These are phyloP conservation scores for Epizoanthus stellaris DNA, from an alignment of 92 coral and sea anemone genomes.

Conservation along the genomic window DNA sequence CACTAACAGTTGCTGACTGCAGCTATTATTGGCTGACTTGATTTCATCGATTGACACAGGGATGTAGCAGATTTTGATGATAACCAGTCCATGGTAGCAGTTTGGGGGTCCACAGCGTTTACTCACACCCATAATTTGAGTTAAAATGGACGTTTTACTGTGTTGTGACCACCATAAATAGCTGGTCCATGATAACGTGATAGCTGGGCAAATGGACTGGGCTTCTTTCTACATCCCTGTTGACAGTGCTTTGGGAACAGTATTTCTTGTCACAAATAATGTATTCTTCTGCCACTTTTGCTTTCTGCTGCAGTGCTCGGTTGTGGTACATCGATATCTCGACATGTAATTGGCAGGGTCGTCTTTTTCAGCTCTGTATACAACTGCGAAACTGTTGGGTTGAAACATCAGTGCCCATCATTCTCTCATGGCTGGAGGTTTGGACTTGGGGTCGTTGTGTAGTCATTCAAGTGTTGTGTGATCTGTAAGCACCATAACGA, in stretches of 20 bases:
- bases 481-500: conserved; percentile 53
- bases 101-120: too few species aligned
- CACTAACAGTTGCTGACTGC: too few species aligned
- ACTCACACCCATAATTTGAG: too few species aligned
- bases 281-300: conserved; percentile 64
- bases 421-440: conserved; percentile 47
- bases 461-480: conserved; percentile 66
- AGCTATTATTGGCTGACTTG: too few species aligned
- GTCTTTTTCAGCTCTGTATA: conserved; percentile 37
- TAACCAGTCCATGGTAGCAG: too few species aligned
- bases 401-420: conserved; percentile 60
- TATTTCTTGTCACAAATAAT: background rate
- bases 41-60: too few species aligned
- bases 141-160: too few species aligned
- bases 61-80: too few species aligned
- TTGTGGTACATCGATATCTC: conserved; percentile 42
- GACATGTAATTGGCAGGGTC: conserved; percentile 39
- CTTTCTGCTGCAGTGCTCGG: conserved; percentile 40
- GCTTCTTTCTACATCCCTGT: background rate
- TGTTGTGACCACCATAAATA: too few species aligned
- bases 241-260: conserved; percentile 22
- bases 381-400: conserved; percentile 50
- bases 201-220: too few species aligned
- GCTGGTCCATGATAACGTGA: too few species aligned
- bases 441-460: conserved; percentile 48